A percentile compares a stretch with the other conserved stretches of the same genome.
phyloP scores from a whole-genome alignment of 2,113 vertebrate species.

The Grallaria varia region DNA sequence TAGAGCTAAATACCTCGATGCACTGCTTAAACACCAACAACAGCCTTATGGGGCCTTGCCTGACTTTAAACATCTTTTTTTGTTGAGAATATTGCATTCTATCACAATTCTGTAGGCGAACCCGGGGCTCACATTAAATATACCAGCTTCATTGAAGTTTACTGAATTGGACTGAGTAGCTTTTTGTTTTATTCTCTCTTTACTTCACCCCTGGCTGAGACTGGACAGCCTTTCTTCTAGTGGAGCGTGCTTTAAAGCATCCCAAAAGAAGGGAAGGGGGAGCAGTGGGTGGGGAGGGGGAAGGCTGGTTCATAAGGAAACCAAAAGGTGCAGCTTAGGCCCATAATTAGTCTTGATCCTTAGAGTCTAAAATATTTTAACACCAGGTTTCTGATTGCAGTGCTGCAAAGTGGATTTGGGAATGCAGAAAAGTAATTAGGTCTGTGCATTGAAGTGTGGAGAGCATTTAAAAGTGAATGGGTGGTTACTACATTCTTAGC shows the following conservation, averaged over 20 bases:
- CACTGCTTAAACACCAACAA: constrained; percentile 90
- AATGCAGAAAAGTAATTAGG: constrained; percentile 95
- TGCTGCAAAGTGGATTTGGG: constrained; percentile 88
- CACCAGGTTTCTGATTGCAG: constrained; percentile 92
- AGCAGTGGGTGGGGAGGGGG: neutral
- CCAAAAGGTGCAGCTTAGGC: constrained; percentile 90
- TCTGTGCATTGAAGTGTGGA: constrained; percentile 94
- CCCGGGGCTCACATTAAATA: constrained; percentile 83
- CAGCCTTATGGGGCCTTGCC: constrained; percentile 86
- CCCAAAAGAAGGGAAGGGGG: constrained; percentile 70
- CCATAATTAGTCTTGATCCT: constrained; percentile 98
- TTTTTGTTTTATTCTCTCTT: constrained; percentile 86
- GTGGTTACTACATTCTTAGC: constrained; percentile 91
- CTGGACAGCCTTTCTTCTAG: constrained; percentile 81
- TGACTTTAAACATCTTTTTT: constrained; percentile 88
- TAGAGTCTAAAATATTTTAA: constrained; percentile 94
- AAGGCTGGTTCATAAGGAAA: constrained; percentile 35
- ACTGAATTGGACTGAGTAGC: constrained; percentile 85
- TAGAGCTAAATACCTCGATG: constrained; percentile 84
- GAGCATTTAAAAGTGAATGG: constrained; percentile 98
- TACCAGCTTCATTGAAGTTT: constrained; percentile 83
- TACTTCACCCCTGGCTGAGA: constrained; percentile 82
- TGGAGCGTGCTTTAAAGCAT: constrained; percentile 82
- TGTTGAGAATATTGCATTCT: constrained; percentile 85
- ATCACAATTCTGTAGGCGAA: constrained; percentile 83